Evolutionary conservation across 2,113 vertebrate genomes (phyloP).

Genomic region (Vulpes ferrilata): DNA sequence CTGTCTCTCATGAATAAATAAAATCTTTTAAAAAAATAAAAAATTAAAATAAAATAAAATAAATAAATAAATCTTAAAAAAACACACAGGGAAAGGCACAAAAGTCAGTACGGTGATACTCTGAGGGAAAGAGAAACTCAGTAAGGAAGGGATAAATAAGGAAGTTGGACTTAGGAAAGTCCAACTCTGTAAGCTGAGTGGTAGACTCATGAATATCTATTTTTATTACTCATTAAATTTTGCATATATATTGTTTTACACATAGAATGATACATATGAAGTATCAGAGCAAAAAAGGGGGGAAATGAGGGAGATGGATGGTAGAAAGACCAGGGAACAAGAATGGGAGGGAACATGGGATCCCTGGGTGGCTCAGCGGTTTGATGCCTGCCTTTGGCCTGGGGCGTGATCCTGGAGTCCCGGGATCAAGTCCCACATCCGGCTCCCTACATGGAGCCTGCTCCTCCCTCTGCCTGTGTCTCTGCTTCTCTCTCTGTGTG

Average conservation of each 20-base stretch:
- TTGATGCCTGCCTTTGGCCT: too few relatives aligned
- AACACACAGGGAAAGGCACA: not conserved
- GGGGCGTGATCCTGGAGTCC: too few relatives aligned
- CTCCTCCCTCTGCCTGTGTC: too few relatives aligned
- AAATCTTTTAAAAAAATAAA: too few relatives aligned
- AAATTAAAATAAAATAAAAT: too few relatives aligned
- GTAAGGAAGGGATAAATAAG: not conserved
- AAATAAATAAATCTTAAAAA: too few relatives aligned
- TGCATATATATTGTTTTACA: not conserved
- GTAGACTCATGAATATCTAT: not conserved
- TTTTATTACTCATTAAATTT: not conserved
- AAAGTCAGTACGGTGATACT: not conserved
- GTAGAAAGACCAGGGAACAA: not conserved
- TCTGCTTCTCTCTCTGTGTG: too few relatives aligned
- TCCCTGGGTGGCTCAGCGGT: too few relatives aligned
- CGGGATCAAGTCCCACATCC: too few relatives aligned
- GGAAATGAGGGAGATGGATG: not conserved
- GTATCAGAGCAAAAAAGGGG: not conserved
- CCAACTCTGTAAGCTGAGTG: not conserved
- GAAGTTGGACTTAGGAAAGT: not conserved
- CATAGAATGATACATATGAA: not conserved
- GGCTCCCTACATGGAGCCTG: too few relatives aligned
- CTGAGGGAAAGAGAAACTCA: not conserved
- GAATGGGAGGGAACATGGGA: not conserved
- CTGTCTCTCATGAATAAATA: too few relatives aligned